Evolutionary conservation across 2,888 invertebrate genomes (phyloP), one percentile per base, ranked within the genome.

Genomic region (Spilosoma lubricipeda): DNA sequence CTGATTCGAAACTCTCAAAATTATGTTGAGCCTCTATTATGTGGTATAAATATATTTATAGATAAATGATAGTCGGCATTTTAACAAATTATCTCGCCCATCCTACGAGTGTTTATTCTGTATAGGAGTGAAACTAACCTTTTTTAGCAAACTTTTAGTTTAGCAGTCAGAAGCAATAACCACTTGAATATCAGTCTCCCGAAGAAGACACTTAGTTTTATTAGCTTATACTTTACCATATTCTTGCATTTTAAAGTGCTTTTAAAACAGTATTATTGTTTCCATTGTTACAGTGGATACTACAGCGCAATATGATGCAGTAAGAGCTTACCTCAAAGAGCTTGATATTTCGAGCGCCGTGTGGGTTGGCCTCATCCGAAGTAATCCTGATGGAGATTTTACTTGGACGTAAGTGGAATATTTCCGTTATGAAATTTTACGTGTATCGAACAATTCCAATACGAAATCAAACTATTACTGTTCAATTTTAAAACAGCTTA

Each of bases 341-440:
- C 91, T 98, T 92, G 98, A 98, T 90, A 97, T 98, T 78, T 96
- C 97, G 65, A 97, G 97, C 89, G 97, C 97, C 72, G 97, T 98
- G 77, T 98, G 98, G 98, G 97, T 98, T 85, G 98, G 98, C 77
- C 96, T 98, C 81, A 97, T 97, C 87, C 97, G 97, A 85, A 97
- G 97, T 86, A 96, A 97, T 86, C 97, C 97, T 74, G 97, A 97
- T 83, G 97, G 97, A 74, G 97, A 97, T 80, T 98, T 98, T 89
- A 96, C 97, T 85, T 98, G 98, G 98, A 97, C 97, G 98, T 98
- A 95, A 96, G 97, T 97, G 89, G 48, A 66, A 68, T 68, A 59
- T n/a, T 33, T 63, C 4, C n/a, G 27, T 30, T n/a, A n/a, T 11
- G 4, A 56, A n/a, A 56, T 20, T 23, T 8, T 23, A 52, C 23